Evolutionary conservation across 30 jellyfish, hydroid and myxozoan genomes (phyloP).

Genomic region (Cassiopea xamachana): DNA sequence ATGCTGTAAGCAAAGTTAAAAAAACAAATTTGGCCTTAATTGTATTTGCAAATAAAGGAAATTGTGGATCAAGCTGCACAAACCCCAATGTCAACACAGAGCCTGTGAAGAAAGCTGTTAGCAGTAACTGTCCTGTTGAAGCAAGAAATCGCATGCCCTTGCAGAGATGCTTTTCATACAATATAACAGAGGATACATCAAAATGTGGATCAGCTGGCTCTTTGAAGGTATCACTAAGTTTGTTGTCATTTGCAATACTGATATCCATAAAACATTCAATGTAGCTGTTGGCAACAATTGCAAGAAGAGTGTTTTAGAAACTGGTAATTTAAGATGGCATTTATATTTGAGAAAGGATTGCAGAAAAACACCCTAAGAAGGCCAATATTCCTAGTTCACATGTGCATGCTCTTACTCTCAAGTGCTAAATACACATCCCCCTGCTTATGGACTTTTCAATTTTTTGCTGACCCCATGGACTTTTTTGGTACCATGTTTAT

Average conservation of each 20-base stretch:
- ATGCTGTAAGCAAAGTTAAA: constrained; percentile 51
- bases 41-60: neutral
- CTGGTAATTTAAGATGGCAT: neutral
- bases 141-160: constrained; percentile 31
- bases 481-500: too few relatives aligned
- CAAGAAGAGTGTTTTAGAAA: neutral
- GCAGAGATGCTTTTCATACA: constrained; percentile 2
- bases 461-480: too few relatives aligned
- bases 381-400: too few relatives aligned
- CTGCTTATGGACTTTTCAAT: too few relatives aligned
- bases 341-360: too few relatives aligned
- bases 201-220: constrained; percentile 34
- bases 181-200: constrained; percentile 23
- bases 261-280: neutral
- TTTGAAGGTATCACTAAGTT: neutral
- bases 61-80: constrained; percentile 45
- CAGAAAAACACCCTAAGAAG: too few relatives aligned
- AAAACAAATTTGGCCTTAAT: constrained; percentile 72
- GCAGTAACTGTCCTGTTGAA: constrained; percentile 34
- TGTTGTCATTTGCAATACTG: neutral
- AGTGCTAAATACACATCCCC: too few relatives aligned
- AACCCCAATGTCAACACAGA: constrained; percentile 42
- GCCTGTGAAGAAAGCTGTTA: constrained; percentile 10
- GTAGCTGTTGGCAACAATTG: neutral
- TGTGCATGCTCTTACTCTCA: too few relatives aligned